Percentiles rank a stretch among this genome's conserved stretches.
phyloP scores from a whole-genome alignment of 2,113 vertebrate species.

The Morone chrysops region DNA sequence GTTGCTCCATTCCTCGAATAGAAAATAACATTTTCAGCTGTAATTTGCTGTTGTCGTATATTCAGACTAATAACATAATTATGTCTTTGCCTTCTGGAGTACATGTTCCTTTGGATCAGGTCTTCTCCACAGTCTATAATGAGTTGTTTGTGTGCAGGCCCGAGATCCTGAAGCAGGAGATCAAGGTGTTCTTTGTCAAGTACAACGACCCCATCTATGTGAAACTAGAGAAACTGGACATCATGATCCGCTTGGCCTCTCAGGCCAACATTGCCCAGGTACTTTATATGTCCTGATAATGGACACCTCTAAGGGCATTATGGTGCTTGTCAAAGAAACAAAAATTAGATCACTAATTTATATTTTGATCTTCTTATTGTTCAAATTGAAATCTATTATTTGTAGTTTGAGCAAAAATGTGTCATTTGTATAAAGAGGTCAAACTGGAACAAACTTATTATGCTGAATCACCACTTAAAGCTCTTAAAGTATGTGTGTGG shows the following conservation, averaged over 20 bases:
- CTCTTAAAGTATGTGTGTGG: not conserved
- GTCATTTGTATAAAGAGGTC: not conserved
- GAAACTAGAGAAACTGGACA: conserved; percentile 98
- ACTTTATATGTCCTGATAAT: conserved; percentile 5
- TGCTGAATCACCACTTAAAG: not conserved
- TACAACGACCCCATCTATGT: conserved; percentile 99
- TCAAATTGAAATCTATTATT: not conserved
- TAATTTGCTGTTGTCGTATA: not conserved
- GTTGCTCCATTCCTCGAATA: not conserved
- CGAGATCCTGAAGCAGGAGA: conserved; percentile 99
- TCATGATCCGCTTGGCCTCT: conserved; percentile 98
- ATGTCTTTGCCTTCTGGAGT: not conserved
- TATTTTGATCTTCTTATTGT: not conserved
- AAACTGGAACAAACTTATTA: not conserved
- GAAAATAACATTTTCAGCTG: not conserved
- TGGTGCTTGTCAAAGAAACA: too few species aligned
- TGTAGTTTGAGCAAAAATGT: not conserved
- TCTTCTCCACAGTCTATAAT: not conserved
- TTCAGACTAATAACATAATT: too few species aligned
- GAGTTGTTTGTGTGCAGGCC: conserved; percentile 83
- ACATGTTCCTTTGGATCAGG: not conserved
- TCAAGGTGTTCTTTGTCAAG: conserved; percentile 99
- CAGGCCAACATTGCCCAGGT: conserved; percentile 99
- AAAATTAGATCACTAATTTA: too few species aligned
- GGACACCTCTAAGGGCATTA: too few species aligned